Conservation (phyloP, 2,113 vertebrate species). For the Cnemophilus loriae region DNA sequence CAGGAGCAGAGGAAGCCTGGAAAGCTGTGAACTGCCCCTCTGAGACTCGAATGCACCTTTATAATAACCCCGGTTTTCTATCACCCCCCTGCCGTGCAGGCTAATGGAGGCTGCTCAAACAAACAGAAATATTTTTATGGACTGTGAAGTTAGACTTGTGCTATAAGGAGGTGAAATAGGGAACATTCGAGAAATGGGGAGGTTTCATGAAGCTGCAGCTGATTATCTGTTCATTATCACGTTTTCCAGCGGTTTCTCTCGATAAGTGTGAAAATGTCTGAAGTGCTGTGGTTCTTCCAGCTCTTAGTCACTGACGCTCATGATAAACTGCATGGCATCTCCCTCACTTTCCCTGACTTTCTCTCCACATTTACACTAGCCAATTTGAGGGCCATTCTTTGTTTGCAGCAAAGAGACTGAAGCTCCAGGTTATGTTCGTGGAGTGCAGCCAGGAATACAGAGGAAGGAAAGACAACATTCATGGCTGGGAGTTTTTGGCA, state of each 20-base stretch:
- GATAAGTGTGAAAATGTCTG: background rate
- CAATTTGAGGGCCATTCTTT: background rate
- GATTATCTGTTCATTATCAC: background rate
- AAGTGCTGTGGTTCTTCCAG: background rate
- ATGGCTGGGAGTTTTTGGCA: background rate
- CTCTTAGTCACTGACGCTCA: background rate
- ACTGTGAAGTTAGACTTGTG: background rate
- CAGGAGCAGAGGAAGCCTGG: background rate
- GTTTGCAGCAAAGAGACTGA: background rate
- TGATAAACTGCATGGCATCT: background rate
- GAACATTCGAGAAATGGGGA: background rate
- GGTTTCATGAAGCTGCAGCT: background rate
- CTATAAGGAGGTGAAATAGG: background rate
- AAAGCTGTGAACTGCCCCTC: background rate
- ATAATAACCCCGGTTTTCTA: background rate
- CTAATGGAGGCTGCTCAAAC: background rate
- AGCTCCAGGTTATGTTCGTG: background rate
- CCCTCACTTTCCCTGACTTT: background rate
- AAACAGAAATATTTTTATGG: conserved; percentile 14
- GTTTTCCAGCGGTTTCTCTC: background rate
- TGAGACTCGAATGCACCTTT: background rate
- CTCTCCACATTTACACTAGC: background rate
- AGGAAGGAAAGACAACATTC: background rate
- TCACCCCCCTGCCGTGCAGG: background rate
- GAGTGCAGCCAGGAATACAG: background rate